Percentiles rank a stretch among this genome's conserved stretches.
Evolutionary conservation across 2,888 invertebrate genomes (phyloP).

Genomic region (Onthophagus sagittarius): DNA sequence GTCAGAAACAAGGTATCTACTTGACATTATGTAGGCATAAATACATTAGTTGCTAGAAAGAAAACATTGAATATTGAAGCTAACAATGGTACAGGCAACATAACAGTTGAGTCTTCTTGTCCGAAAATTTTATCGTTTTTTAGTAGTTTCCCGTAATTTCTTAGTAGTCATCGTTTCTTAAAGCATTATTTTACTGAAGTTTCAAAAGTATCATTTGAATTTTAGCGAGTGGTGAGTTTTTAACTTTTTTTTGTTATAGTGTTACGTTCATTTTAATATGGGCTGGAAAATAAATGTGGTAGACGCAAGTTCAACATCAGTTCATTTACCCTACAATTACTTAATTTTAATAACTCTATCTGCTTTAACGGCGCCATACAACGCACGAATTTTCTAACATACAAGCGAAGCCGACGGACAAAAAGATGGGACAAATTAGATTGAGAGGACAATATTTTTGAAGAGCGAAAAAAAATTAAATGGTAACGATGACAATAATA

Average conservation of each 20-base stretch:
- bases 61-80: too few species aligned
- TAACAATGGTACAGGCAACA: too few species aligned
- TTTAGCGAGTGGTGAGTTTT: too few species aligned
- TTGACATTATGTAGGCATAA: too few species aligned
- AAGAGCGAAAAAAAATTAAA: not conserved
- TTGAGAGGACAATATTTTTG: not conserved
- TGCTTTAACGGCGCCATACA: conserved; percentile 13
- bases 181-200: too few species aligned
- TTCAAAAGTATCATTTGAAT: too few species aligned
- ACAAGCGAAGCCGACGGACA: conserved; percentile 25
- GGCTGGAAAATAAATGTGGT: conserved; percentile 92
- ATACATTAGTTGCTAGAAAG: too few species aligned
- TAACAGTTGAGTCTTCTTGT: too few species aligned
- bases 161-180: too few species aligned
- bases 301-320: conserved; percentile 56
- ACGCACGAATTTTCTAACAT: conserved; percentile 35
- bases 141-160: too few species aligned
- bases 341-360: conserved; percentile 11
- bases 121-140: too few species aligned
- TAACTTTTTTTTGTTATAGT: conserved; percentile 70
- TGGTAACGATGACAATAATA: not conserved
- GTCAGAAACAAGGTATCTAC: too few species aligned
- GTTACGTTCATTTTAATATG: conserved; percentile 86
- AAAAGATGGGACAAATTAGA: not conserved
- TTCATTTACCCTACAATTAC: conserved; percentile 15